Base-by-base conservation (phyloP, 2,797 vertebrate genomes). In the Toxotes lorentzi region DNA sequence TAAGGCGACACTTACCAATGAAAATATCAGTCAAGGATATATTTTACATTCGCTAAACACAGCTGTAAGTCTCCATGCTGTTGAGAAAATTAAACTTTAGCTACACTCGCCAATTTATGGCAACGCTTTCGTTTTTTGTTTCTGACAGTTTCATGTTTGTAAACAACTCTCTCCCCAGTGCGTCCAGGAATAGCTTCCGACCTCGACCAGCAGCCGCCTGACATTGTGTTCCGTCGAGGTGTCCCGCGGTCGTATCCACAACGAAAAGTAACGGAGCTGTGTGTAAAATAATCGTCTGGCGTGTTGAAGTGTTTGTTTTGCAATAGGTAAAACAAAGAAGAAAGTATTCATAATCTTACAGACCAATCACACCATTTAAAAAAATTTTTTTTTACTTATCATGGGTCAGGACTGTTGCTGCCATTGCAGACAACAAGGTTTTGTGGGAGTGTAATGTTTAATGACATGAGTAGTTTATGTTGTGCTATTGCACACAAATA, bases 91-190 rank as follows among this genome's bases (percentile, higher is more conserved):
- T 0, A 8, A 54, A 7, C 0, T 61, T 19, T 21, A 27, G 0
- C 16, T 11, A 43, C 14, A 63, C 47, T 40, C 19, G 10, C 5
- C 19, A 0, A 3, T 58, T 48, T 40, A 23, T 5, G 1, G 4
- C 7, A 21, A 56, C 5, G 16, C 45, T 75, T 76, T 77, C 21
- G 0, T 17, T 76, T 76, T 54, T 70, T 41, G 1, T 58, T 76
- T 67, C 32, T 45, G 35, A 76, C 53, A 81, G 16, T 76, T 71
- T 40, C 41, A 59, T 92, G 81, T 93, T 92, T 93, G 86, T 92
- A 91, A 93, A 93, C 92, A 94, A 86, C 34, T 74, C 30, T 76
- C 62, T 76, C 66, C 73, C 62, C 59, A 65, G 92, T 92, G 83
- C 89, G 62, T 67, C 86, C 17, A 17, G n/a, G 53, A 92, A 93